A percentile compares a stretch with the other conserved stretches of the same genome.
These are phyloP conservation scores for Myanophis thanlyinensis DNA, from an alignment of 2,113 vertebrate genomes.

Conservation along the genomic window DNA sequence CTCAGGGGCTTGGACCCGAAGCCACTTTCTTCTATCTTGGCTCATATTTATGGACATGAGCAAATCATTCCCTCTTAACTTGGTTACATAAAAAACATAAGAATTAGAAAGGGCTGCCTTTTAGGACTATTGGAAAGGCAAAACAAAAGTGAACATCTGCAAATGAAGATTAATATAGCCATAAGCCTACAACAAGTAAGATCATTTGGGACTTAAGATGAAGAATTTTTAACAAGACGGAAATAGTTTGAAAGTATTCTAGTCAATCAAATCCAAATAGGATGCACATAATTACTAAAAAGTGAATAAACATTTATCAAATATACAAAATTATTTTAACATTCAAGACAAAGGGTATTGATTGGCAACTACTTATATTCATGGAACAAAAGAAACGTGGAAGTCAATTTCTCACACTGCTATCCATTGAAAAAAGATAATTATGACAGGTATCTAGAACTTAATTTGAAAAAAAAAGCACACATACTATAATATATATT, in stretches of 20 bases:
- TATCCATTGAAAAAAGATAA: background rate
- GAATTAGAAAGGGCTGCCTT: background rate
- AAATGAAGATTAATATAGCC: background rate
- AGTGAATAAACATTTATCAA: background rate
- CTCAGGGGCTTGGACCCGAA: background rate
- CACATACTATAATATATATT: background rate
- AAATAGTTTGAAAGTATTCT: background rate
- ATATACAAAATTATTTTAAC: background rate
- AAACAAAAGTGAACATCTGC: background rate
- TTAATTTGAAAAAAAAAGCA: background rate
- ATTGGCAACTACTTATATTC: background rate
- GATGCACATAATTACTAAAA: background rate
- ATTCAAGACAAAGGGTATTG: background rate
- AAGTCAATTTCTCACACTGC: background rate
- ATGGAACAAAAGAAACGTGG: background rate
- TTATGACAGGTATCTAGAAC: background rate
- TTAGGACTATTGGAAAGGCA: background rate
- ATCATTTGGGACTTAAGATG: background rate
- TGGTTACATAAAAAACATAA: accelerated
- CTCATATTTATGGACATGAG: background rate
- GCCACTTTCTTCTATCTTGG: background rate
- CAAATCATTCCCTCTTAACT: background rate
- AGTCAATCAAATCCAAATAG: background rate
- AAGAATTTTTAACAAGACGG: background rate
- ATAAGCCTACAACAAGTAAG: background rate